Base-by-base conservation (phyloP, 2,113 vertebrate genomes). In the Hippocampus comes region DNA sequence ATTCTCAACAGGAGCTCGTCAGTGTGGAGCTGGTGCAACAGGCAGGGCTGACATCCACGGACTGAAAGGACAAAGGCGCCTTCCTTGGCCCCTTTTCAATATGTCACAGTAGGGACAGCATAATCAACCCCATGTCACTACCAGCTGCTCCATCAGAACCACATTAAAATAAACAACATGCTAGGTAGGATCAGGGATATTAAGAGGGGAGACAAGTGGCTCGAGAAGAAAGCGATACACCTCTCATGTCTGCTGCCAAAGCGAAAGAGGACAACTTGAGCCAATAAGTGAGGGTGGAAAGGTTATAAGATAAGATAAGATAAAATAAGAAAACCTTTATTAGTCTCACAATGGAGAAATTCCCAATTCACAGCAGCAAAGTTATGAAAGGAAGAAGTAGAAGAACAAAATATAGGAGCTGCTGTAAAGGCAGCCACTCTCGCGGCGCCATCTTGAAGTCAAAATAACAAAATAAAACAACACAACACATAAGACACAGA, bases 1-100 rank as follows among this genome's bases (percentile, higher is more conserved):
- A 63, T 63, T 84, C 86, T 73, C 83, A 72, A 81, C 75, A 84
- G 77, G 86, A 74, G 67, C n/a, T 70, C 48, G 70, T 66, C 82
- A 68, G 63, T 75, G 78, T 78, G 69, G 79, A 85, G 84, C 90
- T 92, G 91, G 91, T 92, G 83, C 89, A 91, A 89, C 90, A 91
- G 85, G 89, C 86, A 78, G 86, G 55, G 27, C 91, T 93, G 91
- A 92, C 92, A 92, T 80, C 81, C 82, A 82, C 93, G 93, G 93
- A 90, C 87, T 84, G 78, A 77, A 76, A 74, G 75, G 81, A 87
- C 86, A 90, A 90, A 84, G 72, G 75, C 18, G 76, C 63, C 74
- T 81, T 79, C 81, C 81, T 83, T 77, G 9, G 74, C 83, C 43
- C 53, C 68, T 81, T 86, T 89, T 87, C 81, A 89, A 76, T 80